Evolutionary conservation across 2,797 vertebrate species (phyloP).

Genomic region (Babyrousa celebensis): DNA sequence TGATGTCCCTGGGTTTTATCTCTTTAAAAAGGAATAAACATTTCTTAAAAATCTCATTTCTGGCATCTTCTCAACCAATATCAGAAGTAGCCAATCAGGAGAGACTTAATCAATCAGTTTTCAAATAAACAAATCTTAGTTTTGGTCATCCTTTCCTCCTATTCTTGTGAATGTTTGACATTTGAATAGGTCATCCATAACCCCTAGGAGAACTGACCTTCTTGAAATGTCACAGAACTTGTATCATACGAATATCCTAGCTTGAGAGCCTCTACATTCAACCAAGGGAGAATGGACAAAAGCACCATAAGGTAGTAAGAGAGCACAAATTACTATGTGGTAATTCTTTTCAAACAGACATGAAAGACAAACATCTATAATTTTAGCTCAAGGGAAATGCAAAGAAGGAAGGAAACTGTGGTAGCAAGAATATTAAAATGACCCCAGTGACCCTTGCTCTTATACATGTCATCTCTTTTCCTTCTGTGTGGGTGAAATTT

Average conservation of each 20-base stretch:
- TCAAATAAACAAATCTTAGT: constrained; percentile 37
- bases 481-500: background rate
- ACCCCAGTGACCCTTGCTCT: background rate
- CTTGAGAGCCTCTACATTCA: background rate
- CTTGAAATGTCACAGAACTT: background rate
- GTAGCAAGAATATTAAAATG: background rate
- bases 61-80: background rate
- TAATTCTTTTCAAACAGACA: background rate
- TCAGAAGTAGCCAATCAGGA: background rate
- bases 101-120: background rate
- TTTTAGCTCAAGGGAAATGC: background rate
- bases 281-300: background rate
- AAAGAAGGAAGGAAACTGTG: background rate
- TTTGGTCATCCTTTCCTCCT: background rate
- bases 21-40: background rate
- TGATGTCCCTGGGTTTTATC: background rate
- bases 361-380: background rate
- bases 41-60: background rate
- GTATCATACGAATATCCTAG: background rate
- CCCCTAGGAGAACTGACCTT: background rate
- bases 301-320: background rate
- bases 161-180: background rate
- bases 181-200: background rate
- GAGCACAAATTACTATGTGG: background rate
- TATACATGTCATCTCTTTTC: background rate